Percentiles rank a stretch among this genome's conserved stretches.
Evolutionary conservation across 2,888 invertebrate species (phyloP).

Genomic region (Conomelus anceps): DNA sequence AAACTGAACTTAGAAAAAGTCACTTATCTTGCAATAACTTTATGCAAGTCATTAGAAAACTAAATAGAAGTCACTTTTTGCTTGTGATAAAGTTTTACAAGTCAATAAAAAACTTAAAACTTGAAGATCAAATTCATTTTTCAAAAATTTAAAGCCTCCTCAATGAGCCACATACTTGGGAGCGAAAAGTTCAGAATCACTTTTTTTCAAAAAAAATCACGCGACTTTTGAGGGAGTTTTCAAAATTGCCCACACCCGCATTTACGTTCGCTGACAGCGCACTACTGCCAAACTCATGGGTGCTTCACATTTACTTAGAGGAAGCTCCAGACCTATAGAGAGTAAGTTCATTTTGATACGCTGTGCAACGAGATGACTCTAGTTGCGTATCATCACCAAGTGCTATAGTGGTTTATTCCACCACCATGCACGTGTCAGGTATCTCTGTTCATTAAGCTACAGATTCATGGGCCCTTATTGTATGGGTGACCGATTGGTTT

Average conservation of each 20-base stretch:
- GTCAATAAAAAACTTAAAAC: not conserved
- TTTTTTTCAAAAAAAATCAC: not conserved
- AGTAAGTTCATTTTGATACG: not conserved
- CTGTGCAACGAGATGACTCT: not conserved
- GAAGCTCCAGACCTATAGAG: not conserved
- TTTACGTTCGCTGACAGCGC: not conserved
- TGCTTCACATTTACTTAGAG: not conserved
- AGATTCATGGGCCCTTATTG: too few relatives aligned
- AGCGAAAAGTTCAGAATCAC: not conserved
- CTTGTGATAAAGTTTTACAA: too few relatives aligned
- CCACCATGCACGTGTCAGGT: too few relatives aligned
- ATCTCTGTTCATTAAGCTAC: too few relatives aligned
- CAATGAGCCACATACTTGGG: too few relatives aligned
- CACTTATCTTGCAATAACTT: too few relatives aligned
- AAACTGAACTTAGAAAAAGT: not conserved
- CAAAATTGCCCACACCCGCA: not conserved
- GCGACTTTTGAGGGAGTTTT: not conserved
- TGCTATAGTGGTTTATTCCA: too few relatives aligned
- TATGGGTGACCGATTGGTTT: too few relatives aligned
- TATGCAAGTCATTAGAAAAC: too few relatives aligned
- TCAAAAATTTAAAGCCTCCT: not conserved
- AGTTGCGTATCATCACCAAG: not conserved
- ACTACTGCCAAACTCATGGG: not conserved
- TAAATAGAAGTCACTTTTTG: too few relatives aligned
- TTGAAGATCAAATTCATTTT: not conserved